Evolutionary conservation across 2,113 vertebrate species (phyloP).

Genomic region (Ammodytes marinus): DNA sequence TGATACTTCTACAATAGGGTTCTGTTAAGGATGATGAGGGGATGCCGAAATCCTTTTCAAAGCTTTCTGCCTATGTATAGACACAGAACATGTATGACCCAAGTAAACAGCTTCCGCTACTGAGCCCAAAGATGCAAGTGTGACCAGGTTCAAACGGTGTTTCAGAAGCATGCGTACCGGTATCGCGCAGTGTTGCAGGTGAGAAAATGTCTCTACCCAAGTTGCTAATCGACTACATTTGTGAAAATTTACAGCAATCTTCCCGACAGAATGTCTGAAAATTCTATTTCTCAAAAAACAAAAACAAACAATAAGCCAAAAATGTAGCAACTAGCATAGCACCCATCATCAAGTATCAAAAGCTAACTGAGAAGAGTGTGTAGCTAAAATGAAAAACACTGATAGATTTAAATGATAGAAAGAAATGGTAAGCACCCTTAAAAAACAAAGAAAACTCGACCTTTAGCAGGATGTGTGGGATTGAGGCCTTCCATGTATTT

Average conservation of each 20-base stretch:
- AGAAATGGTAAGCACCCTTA: slow-evolving; percentile 39
- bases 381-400: slow-evolving; percentile 2
- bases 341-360: neutral
- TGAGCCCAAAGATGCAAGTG: neutral
- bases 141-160: neutral
- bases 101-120: neutral
- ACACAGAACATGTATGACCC: neutral
- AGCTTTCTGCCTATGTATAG: neutral
- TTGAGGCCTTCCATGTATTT: slow-evolving; percentile 62
- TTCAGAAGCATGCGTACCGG: neutral
- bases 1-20: neutral
- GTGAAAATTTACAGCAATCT: neutral
- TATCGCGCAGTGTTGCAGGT: neutral
- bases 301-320: neutral
- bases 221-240: neutral
- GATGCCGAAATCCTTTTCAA: neutral
- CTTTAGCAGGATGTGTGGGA: slow-evolving; percentile 58
- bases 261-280: neutral
- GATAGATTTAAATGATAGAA: neutral
- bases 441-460: slow-evolving; percentile 30
- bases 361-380: slow-evolving; percentile 1
- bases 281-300: neutral
- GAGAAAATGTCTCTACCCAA: neutral
- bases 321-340: slow-evolving; percentile 13
- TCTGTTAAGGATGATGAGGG: neutral